These are phyloP conservation scores for Psilopsiagon aurifrons DNA, from an alignment of 2,113 vertebrate genomes.

Conservation along the genomic window DNA sequence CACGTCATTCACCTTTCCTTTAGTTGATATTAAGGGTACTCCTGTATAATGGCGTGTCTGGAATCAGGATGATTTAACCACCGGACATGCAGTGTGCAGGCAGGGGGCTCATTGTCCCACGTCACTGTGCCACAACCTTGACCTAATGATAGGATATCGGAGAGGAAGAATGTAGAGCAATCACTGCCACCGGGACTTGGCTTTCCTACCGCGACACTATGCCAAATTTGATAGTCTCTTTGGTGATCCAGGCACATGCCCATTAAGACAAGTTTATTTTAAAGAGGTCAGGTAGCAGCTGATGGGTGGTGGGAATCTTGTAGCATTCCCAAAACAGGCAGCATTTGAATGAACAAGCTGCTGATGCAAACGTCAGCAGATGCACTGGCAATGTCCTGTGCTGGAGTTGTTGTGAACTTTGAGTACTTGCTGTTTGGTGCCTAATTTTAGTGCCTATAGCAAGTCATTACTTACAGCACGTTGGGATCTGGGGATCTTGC, in stretches of 20 bases:
- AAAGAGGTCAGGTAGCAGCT: slow-evolving; percentile 38
- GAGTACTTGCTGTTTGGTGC: not conserved
- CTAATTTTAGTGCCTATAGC: not conserved
- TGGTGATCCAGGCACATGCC: slow-evolving; percentile 7
- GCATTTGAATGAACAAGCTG: not conserved
- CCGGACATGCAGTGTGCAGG: not conserved
- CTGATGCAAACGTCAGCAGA: not conserved
- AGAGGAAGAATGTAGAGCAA: not conserved
- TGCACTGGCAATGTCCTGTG: not conserved
- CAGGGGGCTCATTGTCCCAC: not conserved
- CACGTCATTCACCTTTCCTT: not conserved
- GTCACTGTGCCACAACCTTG: not conserved
- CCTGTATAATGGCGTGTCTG: not conserved
- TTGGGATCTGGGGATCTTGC: not conserved
- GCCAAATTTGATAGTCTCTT: slow-evolving; percentile 56
- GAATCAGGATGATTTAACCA: not conserved
- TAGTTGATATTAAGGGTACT: not conserved
- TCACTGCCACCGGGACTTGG: not conserved
- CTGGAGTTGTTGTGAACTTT: not conserved
- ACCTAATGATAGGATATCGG: not conserved
- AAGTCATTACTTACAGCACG: not conserved
- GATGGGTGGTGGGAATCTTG: not conserved
- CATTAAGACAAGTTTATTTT: slow-evolving; percentile 28
- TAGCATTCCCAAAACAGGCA: slow-evolving; percentile 31
- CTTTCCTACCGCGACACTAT: not conserved